Evolutionary conservation across 2,797 vertebrate species (phyloP), one percentile per base, ranked within the genome.

Genomic region (Galagoides demidoff): DNA sequence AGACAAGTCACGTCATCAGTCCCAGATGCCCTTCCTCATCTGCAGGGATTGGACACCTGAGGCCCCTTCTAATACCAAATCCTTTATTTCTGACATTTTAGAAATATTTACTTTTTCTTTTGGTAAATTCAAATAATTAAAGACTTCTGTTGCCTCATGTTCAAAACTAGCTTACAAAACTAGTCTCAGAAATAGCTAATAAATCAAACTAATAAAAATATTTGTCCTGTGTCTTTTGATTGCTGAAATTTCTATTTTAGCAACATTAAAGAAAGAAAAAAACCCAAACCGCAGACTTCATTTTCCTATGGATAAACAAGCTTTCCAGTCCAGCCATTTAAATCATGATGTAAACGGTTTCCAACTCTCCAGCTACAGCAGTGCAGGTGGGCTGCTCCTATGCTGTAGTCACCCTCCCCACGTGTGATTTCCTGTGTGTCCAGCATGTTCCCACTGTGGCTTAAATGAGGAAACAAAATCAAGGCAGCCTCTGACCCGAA

Each of bases 41-140:
- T 25, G 5, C 16, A 74, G 59, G 16, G 11, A 34, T 9, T 22
- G 17, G 63, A 37, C 8, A 29, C 29, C 63, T 66, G 31, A 74
- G 25, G 6, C 3, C 43, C 10, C 23, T 86, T 70, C 29, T 49
- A 85, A n/a, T 25, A 45, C 39, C 61, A 29, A 34, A 29, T 76
- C 31, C 55, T 59, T 76, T 83, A 57, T 89, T 92, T 86, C 85
- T 85, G 29, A 23, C 27, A 11, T 37, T 82, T 96, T 22, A 82
- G 27, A 85, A 76, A 74, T 61, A 89, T 0, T 63, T 79, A 55
- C 17, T 63, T 63, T 64, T 59, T 25, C 14, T 64, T 76, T 61
- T 43, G 37, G 57, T n/a, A 66, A 63, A 71, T 61, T 74, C 31
- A 95, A 84, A 77, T 76, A 73, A 82, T 64, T 74, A 68, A 78